Evolutionary conservation across 2,797 vertebrate genomes (phyloP), one percentile per base, ranked within the genome.

Genomic region (Cyprinella venusta): DNA sequence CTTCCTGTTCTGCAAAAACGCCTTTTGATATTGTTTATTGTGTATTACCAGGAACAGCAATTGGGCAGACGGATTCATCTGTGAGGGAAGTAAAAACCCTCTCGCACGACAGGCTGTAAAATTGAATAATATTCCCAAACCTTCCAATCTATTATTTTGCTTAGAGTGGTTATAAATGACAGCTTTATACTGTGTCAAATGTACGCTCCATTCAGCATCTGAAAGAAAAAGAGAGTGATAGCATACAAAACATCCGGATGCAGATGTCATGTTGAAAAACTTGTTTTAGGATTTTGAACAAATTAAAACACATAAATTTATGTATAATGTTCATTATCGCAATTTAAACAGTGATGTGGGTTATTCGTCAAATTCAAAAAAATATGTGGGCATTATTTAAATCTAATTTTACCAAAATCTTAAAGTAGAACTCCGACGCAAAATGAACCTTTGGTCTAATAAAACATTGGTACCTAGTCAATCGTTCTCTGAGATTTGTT

Each of bases 21-120:
- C 56, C 71, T 83, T 78, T 64, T 79, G 67, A 78, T 77, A 54
- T 78, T 78, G 80, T 79, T 82, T 82, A 79, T 86, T 61, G 80
- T 82, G 67, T 30, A 74, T 86, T 78, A 59, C 70, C 67, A 36
- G 61, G 21, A 77, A 79, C 74, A 83, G 80, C 80, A 18, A 67
- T 72, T 38, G 38, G 68, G 68, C 64, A 48, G 54, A 30, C 8
- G 7, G 52, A 79, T 33, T 85, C 24, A 30, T 83, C 77, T 59
- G 76, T 36, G 56, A 67, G 69, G 50, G 76, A 33, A 82, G 72
- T 56, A 74, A 65, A 77, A 81, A 65, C 30, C 13, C 52, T 45
- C 72, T 45, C 76, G 72, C n/a, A 70, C 15, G 59, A 65, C 50
- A 42, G 79, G 79, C 64, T 63, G 79, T 76, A 76, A 81, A 82